These are phyloP conservation scores for Zaprionus africanus DNA, from an alignment of 1,140 invertebrate species.

Conservation along the genomic window DNA sequence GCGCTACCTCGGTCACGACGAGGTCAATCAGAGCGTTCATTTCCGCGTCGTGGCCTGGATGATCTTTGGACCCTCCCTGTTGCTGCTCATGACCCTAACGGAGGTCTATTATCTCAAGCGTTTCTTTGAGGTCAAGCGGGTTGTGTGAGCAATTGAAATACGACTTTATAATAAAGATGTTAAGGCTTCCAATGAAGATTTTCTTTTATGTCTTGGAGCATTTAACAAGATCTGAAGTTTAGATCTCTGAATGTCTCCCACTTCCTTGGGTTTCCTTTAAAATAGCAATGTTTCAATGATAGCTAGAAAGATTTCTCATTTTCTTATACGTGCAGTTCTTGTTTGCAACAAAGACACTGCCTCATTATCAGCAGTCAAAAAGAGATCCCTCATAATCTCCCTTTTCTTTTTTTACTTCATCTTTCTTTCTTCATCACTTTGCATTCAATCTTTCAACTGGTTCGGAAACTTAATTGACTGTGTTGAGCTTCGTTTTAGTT, in stretches of 20 bases:
- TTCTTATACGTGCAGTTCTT: too few relatives aligned
- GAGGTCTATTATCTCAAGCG: slow-evolving; percentile 67
- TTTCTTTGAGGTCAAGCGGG: slow-evolving; percentile 66
- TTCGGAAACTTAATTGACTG: neutral
- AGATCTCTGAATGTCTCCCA: too few relatives aligned
- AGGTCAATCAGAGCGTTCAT: slow-evolving; percentile 48
- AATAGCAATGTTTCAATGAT: rapidly evolving
- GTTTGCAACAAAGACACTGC: too few relatives aligned
- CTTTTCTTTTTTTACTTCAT: neutral
- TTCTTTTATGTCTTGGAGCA: neutral
- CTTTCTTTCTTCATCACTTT: neutral
- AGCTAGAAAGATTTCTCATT: too few relatives aligned
- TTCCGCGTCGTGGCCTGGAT: slow-evolving; percentile 60
- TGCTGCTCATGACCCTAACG: slow-evolving; percentile 45
- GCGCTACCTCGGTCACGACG: slow-evolving; percentile 52
- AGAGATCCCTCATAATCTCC: too few relatives aligned
- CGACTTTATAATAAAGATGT: neutral
- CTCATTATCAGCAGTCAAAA: too few relatives aligned
- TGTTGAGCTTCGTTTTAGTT: neutral
- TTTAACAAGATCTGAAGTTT: too few relatives aligned
- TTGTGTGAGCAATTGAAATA: slow-evolving; percentile 40
- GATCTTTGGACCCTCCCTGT: slow-evolving; percentile 47
- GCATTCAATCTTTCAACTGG: neutral
- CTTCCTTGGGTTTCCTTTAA: too few relatives aligned
- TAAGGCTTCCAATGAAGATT: too few relatives aligned